phyloP scores from a whole-genome alignment of 1,140 invertebrate genomes.

The Drosophila biarmipes region DNA sequence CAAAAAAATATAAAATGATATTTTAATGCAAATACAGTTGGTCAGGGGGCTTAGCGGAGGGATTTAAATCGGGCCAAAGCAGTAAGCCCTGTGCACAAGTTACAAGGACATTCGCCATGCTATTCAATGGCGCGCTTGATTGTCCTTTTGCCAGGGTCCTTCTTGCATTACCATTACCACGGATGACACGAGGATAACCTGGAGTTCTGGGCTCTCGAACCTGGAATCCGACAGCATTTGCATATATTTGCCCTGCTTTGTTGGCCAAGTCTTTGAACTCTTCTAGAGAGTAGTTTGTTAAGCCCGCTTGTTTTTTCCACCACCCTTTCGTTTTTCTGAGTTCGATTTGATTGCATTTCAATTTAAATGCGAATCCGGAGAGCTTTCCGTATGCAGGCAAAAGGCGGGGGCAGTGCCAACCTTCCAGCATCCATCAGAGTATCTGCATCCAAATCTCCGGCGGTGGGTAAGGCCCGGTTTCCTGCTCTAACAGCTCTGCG shows the following conservation, averaged over 20 bases:
- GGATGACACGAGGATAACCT: slow-evolving; percentile 30
- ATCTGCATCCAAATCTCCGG: slow-evolving; percentile 6
- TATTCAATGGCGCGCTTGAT: slow-evolving; percentile 27
- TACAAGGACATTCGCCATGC: slow-evolving; percentile 18
- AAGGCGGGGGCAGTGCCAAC: not conserved
- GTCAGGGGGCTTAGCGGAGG: slow-evolving; percentile 13
- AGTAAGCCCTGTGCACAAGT: slow-evolving; percentile 9
- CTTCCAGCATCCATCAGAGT: not conserved
- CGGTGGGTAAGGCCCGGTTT: slow-evolving; percentile 14
- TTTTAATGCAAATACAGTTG: slow-evolving; percentile 49
- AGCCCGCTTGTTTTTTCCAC: slow-evolving; percentile 19
- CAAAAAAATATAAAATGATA: slow-evolving; percentile 29
- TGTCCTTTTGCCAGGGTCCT: slow-evolving; percentile 32
- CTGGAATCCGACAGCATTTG: slow-evolving; percentile 31
- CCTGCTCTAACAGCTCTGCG: slow-evolving; percentile 27
- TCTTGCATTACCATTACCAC: slow-evolving; percentile 16
- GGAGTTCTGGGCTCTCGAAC: not conserved
- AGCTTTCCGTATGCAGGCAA: slow-evolving; percentile 32
- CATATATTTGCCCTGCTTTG: slow-evolving; percentile 42
- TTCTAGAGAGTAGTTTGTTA: slow-evolving; percentile 10
- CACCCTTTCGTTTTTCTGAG: not conserved
- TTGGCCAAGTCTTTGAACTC: slow-evolving; percentile 42
- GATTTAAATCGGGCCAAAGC: not conserved
- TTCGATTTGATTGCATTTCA: slow-evolving; percentile 38
- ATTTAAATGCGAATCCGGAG: slow-evolving; percentile 35